Base-by-base conservation (phyloP, 2,113 vertebrate genomes). In the Candoia aspera region DNA sequence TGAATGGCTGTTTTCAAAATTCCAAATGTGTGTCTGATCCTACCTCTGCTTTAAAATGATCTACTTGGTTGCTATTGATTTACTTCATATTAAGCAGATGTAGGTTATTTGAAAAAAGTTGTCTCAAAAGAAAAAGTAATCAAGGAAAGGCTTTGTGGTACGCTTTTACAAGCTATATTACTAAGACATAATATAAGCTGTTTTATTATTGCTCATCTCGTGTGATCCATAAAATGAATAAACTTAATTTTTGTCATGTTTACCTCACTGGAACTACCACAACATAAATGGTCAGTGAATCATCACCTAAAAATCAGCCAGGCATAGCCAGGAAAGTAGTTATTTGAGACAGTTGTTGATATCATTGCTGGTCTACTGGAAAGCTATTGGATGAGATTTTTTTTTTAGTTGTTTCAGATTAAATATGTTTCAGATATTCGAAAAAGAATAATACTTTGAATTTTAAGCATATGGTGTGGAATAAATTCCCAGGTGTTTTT, bases 221-320 rank as follows among this genome's bases (percentile, higher is more conserved):
- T 93, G 83, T 83, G 86, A 91, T 33, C 88, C 85, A 54, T 94
- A 86, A 92, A 95, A 91, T 92, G 91, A 83, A 85, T 29, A 12
- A 55, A 42, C 58, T 94, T 91, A 93, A 42, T 88, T 95, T 92
- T 93, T 94, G 86, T 84, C 94, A 86, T 59, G 57, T 93, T 92
- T 68, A 89, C 83, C 42, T 85, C 79, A 60, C 4, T 60, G 55
- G 55, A 90, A 85, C 26, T 60, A 85, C 55, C 79, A 53, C 79
- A 90, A 91, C 91, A 33, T 92, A 73, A 92, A 86, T 0, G 92
- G 79, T 91, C 17, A 60, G 11, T 89, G 90, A 96, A 2, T 53
- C 13, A 59, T 92, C 26, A 49, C 29, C 84, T 86, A 86, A 62
- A 91, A 86, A 86, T 62, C 83, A 95, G 93, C 26, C 79, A 93